These are phyloP conservation scores for Pammene fasciana DNA, from an alignment of 2,888 invertebrate species.

Conservation along the genomic window DNA sequence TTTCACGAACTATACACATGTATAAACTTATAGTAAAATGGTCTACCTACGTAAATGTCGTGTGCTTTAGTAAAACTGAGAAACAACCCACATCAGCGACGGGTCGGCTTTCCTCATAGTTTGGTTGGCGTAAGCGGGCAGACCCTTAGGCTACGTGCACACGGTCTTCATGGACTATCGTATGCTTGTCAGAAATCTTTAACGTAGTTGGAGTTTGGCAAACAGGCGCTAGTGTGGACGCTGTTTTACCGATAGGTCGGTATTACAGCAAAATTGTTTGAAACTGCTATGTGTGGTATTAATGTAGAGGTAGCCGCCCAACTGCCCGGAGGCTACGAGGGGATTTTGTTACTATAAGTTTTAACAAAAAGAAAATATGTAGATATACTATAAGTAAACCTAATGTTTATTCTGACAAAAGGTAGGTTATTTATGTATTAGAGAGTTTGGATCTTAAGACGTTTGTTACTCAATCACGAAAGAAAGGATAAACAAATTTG, in stretches of 20 bases:
- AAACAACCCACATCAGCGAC: conserved; percentile 42
- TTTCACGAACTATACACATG: conserved; percentile 4
- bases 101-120: conserved; percentile 43
- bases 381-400: background rate
- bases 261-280: conserved; percentile 38
- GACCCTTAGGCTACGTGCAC: conserved; percentile 35
- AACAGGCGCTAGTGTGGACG: conserved; percentile 26
- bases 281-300: conserved; percentile 37
- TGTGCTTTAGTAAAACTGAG: conserved; percentile 42
- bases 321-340: conserved; percentile 23
- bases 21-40: conserved; percentile 23
- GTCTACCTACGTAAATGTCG: conserved; percentile 38
- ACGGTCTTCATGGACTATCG: conserved; percentile 15
- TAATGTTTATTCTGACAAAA: background rate
- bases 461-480: no score
- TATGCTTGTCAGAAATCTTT: conserved; percentile 30
- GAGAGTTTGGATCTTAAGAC: no score
- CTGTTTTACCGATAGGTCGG: conserved; percentile 34
- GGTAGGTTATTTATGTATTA: no score
- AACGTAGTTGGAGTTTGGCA: conserved; percentile 25
- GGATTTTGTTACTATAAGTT: conserved; percentile 21
- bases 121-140: conserved; percentile 35
- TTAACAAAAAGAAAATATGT: conserved; percentile 8
- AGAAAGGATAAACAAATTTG: no score
- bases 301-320: conserved; percentile 26